These are phyloP conservation scores for Onchidella celtica DNA, from an alignment of 2,888 invertebrate genomes.

Conservation along the genomic window DNA sequence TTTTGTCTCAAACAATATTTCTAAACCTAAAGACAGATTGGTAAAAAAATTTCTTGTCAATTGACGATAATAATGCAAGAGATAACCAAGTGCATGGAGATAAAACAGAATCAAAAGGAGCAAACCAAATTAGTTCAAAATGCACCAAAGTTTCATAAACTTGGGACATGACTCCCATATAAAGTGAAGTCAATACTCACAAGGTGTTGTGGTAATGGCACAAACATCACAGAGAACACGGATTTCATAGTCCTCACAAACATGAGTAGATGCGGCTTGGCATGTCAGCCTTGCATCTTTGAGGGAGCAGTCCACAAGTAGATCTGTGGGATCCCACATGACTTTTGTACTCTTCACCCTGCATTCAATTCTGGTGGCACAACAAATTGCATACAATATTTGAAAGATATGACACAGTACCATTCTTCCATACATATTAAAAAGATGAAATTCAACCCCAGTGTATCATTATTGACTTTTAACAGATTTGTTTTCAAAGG, in stretches of 20 bases:
- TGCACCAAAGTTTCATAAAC: neutral
- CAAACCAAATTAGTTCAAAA: too few species aligned
- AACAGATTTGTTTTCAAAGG: too few species aligned
- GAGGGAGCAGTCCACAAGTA: conserved; percentile 78
- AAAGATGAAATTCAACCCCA: too few species aligned
- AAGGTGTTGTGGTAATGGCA: conserved; percentile 32
- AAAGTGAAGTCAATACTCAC: too few species aligned
- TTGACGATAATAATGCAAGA: too few species aligned
- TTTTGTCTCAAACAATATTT: too few species aligned
- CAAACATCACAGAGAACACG: conserved; percentile 76
- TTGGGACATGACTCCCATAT: neutral
- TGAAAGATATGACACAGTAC: neutral
- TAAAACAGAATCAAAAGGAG: too few species aligned
- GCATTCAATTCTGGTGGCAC: conserved; percentile 44
- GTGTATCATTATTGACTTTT: too few species aligned
- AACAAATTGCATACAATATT: neutral
- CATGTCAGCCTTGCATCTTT: conserved; percentile 85
- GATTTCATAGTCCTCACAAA: conserved; percentile 77
- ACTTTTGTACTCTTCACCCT: conserved; percentile 14
- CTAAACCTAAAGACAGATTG: too few species aligned
- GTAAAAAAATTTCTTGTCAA: too few species aligned
- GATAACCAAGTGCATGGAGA: too few species aligned
- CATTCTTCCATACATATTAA: neutral
- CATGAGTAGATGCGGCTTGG: conserved; percentile 73
- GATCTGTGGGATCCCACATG: conserved; percentile 38